A percentile compares a stretch with the other conserved stretches of the same genome.
Conservation (phyloP, 1,140 invertebrate genomes). For the Sycobia sp. region DNA sequence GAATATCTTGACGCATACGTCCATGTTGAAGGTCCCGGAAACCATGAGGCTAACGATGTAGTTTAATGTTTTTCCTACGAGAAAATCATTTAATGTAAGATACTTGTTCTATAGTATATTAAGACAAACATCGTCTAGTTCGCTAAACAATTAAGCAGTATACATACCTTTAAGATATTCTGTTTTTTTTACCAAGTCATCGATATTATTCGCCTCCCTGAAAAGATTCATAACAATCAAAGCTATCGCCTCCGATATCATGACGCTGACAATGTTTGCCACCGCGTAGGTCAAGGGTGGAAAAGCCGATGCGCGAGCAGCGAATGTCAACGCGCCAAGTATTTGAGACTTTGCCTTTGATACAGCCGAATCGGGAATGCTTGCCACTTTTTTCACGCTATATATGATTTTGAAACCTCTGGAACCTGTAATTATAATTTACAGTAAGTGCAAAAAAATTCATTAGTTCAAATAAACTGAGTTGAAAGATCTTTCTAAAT, state of each 20-base stretch:
- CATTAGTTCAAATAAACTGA: too few relatives aligned
- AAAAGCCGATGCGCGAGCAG: conserved; percentile 17
- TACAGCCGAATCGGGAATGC: neutral
- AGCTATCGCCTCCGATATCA: conserved; percentile 18
- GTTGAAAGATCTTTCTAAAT: too few relatives aligned
- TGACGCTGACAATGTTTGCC: conserved; percentile 7
- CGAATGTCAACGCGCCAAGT: conserved; percentile 7
- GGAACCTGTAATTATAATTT: neutral
- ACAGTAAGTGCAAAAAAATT: too few relatives aligned
- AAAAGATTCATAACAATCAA: conserved; percentile 13
- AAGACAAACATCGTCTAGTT: too few relatives aligned
- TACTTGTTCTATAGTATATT: neutral
- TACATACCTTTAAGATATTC: conserved; percentile 32
- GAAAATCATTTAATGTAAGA: neutral
- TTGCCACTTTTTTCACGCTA: conserved; percentile 7
- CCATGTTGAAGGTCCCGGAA: conserved; percentile 5
- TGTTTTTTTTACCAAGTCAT: conserved; percentile 10
- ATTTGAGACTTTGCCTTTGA: conserved; percentile 16
- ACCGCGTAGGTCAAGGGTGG: conserved; percentile 24
- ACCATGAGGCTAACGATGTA: conserved; percentile 23
- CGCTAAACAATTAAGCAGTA: too few relatives aligned
- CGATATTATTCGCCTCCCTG: conserved; percentile 22
- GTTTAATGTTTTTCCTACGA: conserved; percentile 25
- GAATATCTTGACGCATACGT: conserved; percentile 26
- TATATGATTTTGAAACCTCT: conserved; percentile 26